These are phyloP conservation scores for Erethizon dorsatum DNA, from an alignment of 2,797 vertebrate species.

Conservation along the genomic window DNA sequence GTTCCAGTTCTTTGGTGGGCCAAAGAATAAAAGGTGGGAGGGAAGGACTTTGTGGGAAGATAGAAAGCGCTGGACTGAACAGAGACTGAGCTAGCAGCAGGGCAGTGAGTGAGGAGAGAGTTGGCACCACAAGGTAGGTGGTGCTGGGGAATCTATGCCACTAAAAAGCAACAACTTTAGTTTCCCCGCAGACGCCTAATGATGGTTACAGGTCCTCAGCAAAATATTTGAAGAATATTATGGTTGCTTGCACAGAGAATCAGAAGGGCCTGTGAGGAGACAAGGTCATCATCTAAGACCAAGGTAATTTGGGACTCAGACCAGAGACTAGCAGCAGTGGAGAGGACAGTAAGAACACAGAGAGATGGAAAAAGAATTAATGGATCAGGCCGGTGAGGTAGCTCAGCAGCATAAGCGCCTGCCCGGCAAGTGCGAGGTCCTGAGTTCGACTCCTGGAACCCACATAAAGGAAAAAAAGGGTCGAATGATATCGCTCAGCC, in stretches of 20 bases:
- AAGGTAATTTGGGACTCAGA: not conserved
- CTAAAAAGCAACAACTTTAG: not conserved
- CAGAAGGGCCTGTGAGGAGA: not conserved
- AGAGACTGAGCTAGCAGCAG: not conserved
- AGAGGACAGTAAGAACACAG: not conserved
- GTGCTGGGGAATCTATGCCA: not conserved
- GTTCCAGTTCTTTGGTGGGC: not conserved
- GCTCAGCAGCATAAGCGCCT: no score
- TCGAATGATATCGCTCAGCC: no score
- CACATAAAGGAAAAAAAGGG: no score
- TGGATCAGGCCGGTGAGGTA: no score
- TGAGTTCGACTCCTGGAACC: no score
- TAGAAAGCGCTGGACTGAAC: not conserved
- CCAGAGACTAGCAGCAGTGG: not conserved
- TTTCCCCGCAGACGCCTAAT: not conserved
- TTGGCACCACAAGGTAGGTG: not conserved
- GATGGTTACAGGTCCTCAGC: fast-evolving
- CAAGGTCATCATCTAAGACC: no score
- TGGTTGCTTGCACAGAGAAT: not conserved
- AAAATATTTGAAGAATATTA: not conserved
- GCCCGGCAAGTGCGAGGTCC: no score
- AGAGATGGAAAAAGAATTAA: not conserved
- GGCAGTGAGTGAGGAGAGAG: not conserved
- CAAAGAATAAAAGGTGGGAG: no score
- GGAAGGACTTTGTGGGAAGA: not conserved